These are phyloP conservation scores for Chaitophorus viminalis DNA, from an alignment of 2,888 invertebrate species.

Conservation along the genomic window DNA sequence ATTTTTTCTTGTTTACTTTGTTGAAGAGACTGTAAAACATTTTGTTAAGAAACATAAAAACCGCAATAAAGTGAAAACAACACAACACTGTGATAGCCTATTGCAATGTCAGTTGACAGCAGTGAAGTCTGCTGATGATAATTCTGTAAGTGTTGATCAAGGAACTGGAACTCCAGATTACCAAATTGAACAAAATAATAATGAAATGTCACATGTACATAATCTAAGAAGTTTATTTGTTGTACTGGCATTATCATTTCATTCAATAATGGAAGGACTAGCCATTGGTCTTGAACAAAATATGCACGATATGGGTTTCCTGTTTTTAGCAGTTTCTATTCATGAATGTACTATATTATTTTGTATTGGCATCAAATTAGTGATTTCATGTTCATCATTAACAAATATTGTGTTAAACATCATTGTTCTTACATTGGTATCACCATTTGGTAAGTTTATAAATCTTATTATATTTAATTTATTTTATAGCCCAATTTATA, in stretches of 20 bases:
- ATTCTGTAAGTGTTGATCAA: slow-evolving; percentile 58
- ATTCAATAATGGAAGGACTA: slow-evolving; percentile 71
- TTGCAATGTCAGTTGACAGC: slow-evolving; percentile 55
- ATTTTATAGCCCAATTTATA: background rate
- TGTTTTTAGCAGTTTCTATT: slow-evolving; percentile 70
- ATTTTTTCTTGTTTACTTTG: slow-evolving; percentile 71
- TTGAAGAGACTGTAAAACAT: slow-evolving; percentile 69
- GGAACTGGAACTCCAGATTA: slow-evolving; percentile 53
- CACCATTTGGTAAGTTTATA: slow-evolving; percentile 68
- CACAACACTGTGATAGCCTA: slow-evolving; percentile 52
- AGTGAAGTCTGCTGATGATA: slow-evolving; percentile 56
- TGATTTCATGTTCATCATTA: slow-evolving; percentile 68
- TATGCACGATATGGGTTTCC: slow-evolving; percentile 69
- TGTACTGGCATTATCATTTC: slow-evolving; percentile 70
- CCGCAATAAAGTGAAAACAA: slow-evolving; percentile 50
- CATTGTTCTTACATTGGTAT: slow-evolving; percentile 69
- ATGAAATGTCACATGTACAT: slow-evolving; percentile 56
- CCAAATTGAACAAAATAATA: slow-evolving; percentile 62
- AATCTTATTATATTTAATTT: background rate
- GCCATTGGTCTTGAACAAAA: slow-evolving; percentile 70
- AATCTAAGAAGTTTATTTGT: slow-evolving; percentile 66
- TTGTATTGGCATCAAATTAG: slow-evolving; percentile 70
- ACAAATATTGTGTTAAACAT: slow-evolving; percentile 68
- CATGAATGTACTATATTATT: slow-evolving; percentile 71
- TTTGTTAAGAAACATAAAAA: slow-evolving; percentile 54